Evolutionary conservation across 2,888 invertebrate genomes (phyloP), one percentile per base, ranked within the genome.

Genomic region (Dorcus parallelipipedus): DNA sequence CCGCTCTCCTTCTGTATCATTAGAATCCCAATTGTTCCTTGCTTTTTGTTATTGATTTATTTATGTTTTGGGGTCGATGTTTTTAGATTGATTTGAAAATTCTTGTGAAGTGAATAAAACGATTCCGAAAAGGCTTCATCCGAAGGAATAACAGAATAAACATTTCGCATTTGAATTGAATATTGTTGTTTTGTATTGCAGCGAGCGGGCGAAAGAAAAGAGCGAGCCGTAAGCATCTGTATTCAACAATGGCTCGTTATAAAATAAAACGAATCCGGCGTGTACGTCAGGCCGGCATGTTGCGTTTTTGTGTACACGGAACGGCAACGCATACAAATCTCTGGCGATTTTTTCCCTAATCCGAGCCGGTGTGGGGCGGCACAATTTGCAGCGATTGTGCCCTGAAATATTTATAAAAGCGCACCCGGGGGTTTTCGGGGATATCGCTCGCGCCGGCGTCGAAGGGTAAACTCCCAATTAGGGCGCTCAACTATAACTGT

Each of bases 381-480:
- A 38, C 38, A 38, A 50, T 50, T 50, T 50, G 50, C 20, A 50
- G 50, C 38, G 38, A 50, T 50, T 50, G 50, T 50, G 50, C 10
- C 38, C 20, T 50, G 17, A 50, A 50, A 38, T 50, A 33, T 33
- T 50, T 17, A 33, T 50, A 50, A 17, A 50, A 50, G 26, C 26
- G 26, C 26, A 33, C 26, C 26, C 26, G 26, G 26, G 26, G 26
- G 26, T 33, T 33, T 33, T 33, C 7, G 26, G 26, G 26, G 26
- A 33, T 33, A 33, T 33, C 26, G 26, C 26, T 33, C 26, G 45
- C 14, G 45, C 23, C 17, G 23, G 23, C 45, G 45, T 45, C 45
- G 45, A 10, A 45, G 45, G 45, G 45, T 45, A 45, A 45, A 45
- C 23, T 45, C 23, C 45, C 45, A 45, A 45, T 45, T 45, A 45